Percentiles rank a stretch among this genome's conserved stretches.
Evolutionary conservation across 2,888 invertebrate species (phyloP).

Genomic region (Chelonus formosanus): DNA sequence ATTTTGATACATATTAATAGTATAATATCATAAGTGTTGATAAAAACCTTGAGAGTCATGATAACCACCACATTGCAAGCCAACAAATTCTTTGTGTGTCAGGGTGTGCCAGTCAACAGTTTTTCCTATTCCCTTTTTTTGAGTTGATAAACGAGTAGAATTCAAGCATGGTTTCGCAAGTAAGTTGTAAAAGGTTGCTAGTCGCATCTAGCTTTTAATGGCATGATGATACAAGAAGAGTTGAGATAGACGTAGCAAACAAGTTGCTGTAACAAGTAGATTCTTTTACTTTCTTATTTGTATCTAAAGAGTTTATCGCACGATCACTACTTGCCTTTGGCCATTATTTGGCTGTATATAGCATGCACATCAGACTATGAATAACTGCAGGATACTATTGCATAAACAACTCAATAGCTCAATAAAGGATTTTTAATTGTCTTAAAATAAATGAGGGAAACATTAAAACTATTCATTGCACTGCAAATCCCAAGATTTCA

Average conservation of each 20-base stretch:
- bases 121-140: background rate
- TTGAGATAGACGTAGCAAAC: background rate
- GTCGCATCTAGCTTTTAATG: no score
- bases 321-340: conserved; percentile 23
- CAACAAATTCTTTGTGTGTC: conserved; percentile 1
- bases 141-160: conserved; percentile 1
- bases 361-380: conserved; percentile 25
- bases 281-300: conserved; percentile 19
- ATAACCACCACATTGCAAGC: no score
- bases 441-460: no score
- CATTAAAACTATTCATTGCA: no score
- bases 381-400: conserved; percentile 16
- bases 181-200: no score
- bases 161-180: no score
- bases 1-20: no score
- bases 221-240: no score
- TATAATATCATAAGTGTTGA: background rate
- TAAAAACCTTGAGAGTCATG: no score
- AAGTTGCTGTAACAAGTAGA: conserved; percentile 26
- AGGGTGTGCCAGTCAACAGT: conserved; percentile 1
- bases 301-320: conserved; percentile 22
- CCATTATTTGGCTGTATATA: conserved; percentile 30
- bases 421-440: no score
- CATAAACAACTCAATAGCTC: no score
- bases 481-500: no score